phyloP scores from a whole-genome alignment of 2,113 vertebrate genomes.

The Elephas maximus region DNA sequence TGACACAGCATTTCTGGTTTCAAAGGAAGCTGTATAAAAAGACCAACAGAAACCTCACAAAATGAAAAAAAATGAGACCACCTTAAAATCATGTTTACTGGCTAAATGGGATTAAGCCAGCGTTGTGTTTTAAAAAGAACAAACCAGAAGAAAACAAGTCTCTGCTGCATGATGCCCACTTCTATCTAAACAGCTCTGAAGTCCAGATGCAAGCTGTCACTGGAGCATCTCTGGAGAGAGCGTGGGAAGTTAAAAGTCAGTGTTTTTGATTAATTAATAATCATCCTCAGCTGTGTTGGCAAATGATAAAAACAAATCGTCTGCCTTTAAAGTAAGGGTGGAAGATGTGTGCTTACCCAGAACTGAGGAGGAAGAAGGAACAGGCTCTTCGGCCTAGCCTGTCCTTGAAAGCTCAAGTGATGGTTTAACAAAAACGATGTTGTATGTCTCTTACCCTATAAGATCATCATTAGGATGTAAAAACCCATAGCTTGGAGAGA shows the following conservation, averaged over 20 bases:
- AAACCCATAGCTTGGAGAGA: not conserved
- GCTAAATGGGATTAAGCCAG: slow-evolving; percentile 85
- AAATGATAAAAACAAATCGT: slow-evolving; percentile 90
- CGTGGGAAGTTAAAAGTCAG: slow-evolving; percentile 91
- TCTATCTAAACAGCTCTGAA: slow-evolving; percentile 87
- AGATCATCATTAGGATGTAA: not conserved
- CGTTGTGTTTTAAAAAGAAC: slow-evolving; percentile 85
- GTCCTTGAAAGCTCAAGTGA: slow-evolving; percentile 68
- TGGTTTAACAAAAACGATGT: slow-evolving; percentile 39
- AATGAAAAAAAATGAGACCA: slow-evolving; percentile 85
- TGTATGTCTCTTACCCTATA: not conserved
- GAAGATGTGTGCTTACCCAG: slow-evolving; percentile 84
- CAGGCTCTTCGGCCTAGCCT: slow-evolving; percentile 79
- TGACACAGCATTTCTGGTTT: slow-evolving; percentile 86
- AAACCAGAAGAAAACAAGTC: slow-evolving; percentile 79
- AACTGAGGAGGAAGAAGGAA: slow-evolving; percentile 68
- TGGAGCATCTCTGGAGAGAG: slow-evolving; percentile 88
- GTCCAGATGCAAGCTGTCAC: slow-evolving; percentile 89
- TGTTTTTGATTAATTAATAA: slow-evolving; percentile 97
- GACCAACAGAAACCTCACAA: slow-evolving; percentile 70
- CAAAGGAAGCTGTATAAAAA: slow-evolving; percentile 86
- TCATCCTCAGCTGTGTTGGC: slow-evolving; percentile 94
- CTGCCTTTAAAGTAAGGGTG: slow-evolving; percentile 89
- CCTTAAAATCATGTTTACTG: slow-evolving; percentile 86
- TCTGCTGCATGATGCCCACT: slow-evolving; percentile 83